A percentile compares a stretch with the other conserved stretches of the same genome.
Conservation (phyloP, 2,113 vertebrate genomes). For the Channa argus region DNA sequence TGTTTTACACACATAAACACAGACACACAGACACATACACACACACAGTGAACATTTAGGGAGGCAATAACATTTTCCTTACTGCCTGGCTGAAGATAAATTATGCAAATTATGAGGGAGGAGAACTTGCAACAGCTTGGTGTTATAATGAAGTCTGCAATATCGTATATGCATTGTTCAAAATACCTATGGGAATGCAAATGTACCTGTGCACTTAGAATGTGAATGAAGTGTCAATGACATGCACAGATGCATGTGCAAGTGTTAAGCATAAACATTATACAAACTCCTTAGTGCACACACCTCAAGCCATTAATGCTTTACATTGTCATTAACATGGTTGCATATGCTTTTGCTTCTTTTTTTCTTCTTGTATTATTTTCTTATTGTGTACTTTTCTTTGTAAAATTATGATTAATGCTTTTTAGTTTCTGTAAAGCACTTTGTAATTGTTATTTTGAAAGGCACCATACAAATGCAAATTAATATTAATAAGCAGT, state of each 20-base stretch:
- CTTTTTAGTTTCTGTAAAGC: slow-evolving; percentile 20
- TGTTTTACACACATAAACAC: not conserved
- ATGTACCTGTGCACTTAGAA: slow-evolving; percentile 13
- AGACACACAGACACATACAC: not conserved
- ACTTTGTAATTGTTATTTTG: slow-evolving; percentile 28
- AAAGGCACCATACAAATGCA: slow-evolving; percentile 30
- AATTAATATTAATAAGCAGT: slow-evolving; percentile 46
- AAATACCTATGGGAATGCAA: slow-evolving; percentile 42
- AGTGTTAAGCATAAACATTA: not conserved
- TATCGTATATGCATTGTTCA: slow-evolving; percentile 19
- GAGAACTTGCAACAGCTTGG: slow-evolving; percentile 18
- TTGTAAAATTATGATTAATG: not conserved
- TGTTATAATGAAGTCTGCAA: slow-evolving; percentile 50
- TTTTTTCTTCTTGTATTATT: not conserved
- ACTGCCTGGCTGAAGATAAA: slow-evolving; percentile 12
- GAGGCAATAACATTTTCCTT: slow-evolving; percentile 33
- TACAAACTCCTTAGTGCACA: slow-evolving; percentile 31
- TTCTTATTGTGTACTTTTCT: not conserved
- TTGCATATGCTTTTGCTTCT: not conserved
- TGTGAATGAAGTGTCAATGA: slow-evolving; percentile 30
- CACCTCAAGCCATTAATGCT: not conserved
- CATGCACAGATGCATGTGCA: slow-evolving; percentile 25
- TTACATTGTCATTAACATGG: not conserved
- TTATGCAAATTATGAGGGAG: slow-evolving; percentile 25
- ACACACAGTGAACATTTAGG: not conserved